Evolutionary conservation across 2,113 vertebrate species (phyloP).

Genomic region (Onychorhynchus coronatus): DNA sequence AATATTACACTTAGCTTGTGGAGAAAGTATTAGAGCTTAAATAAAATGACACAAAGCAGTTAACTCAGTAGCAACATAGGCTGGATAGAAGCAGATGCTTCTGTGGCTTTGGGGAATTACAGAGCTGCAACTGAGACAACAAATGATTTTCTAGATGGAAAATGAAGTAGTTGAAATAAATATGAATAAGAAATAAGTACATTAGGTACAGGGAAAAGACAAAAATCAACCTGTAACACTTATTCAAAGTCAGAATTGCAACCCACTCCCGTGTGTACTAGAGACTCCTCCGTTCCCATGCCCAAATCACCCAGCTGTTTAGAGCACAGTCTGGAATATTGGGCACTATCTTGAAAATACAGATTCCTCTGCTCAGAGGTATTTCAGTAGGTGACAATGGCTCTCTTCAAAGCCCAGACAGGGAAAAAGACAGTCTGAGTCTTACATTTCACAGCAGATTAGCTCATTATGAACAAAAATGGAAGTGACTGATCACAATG

Average conservation of each 20-base stretch:
- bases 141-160: background rate
- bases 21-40: background rate
- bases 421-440: background rate
- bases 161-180: background rate
- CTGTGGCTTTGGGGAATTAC: background rate
- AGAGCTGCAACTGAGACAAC: background rate
- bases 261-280: rapidly evolving
- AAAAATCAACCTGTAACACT: background rate
- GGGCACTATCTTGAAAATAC: background rate
- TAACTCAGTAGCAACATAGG: background rate
- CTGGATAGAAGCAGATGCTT: background rate
- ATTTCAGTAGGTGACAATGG: background rate
- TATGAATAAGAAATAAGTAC: background rate
- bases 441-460: background rate
- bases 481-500: background rate
- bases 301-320: background rate
- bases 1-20: background rate
- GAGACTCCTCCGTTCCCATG: background rate
- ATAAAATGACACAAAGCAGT: background rate
- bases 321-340: background rate
- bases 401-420: background rate
- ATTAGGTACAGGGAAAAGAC: background rate
- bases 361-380: background rate
- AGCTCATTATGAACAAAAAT: background rate
- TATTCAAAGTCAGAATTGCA: background rate